Evolutionary conservation across 1,140 invertebrate species (phyloP), one percentile per base, ranked within the genome.

Genomic region (Pachyrhynchus sulphureomaculatus): DNA sequence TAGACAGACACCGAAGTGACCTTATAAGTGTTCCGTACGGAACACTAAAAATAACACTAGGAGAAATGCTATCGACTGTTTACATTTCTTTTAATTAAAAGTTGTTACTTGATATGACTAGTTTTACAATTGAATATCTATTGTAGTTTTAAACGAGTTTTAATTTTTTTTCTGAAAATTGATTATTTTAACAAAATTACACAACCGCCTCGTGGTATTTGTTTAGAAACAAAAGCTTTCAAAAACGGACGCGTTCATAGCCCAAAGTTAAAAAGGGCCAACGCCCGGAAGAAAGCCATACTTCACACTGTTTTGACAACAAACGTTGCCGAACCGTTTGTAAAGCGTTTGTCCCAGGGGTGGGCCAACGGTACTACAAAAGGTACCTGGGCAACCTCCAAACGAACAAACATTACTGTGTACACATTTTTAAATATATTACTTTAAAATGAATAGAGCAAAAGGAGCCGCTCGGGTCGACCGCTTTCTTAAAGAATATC

Each of bases 351-450:
- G 41, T 61, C 65, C 64, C 47, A 18, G 48, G 68, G 68, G 66
- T 68, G 65, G 64, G 51, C 66, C 49, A 45, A 29, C 60, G 47
- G 44, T 39, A 67, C 63, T 62, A 59, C 56, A 59, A 59, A n/a
- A 49, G 37, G 64, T 67, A 68, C 67, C 64, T 62, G 53, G 54
- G 53, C 53, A 56, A 44, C 53, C 59, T 52, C 61, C 55, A 64
- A 66, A 67, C 66, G 66, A 55, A 55, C 69, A 70, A 68, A 70
- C 67, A 70, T 64, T 62, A 56, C 59, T 67, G 58, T 70, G 69
- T 70, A 70, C 69, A 70, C 62, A 68, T 68, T 67, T 70, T 70
- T 63, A 70, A 70, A 70, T 68, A 68, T 65, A 70, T 67, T 61
- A 63, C 65, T 54, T 67, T 60, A 62, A 62, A 64, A 62, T 65